phyloP scores from a whole-genome alignment of 2,113 vertebrate species.

The Nesogale talazaci region DNA sequence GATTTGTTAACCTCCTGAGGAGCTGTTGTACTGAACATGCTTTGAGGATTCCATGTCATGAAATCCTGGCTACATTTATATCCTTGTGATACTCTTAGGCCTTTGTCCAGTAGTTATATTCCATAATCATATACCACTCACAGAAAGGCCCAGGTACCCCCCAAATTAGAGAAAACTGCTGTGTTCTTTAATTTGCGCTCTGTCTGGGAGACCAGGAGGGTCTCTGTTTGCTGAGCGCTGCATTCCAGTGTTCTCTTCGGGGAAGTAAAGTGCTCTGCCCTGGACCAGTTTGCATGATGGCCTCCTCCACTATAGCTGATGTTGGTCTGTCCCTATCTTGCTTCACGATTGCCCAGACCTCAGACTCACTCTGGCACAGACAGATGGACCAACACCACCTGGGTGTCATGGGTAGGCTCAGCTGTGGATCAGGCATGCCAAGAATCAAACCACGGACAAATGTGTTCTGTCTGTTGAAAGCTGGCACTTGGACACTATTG shows the following conservation, averaged over 20 bases:
- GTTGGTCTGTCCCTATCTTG: neutral
- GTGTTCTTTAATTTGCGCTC: neutral
- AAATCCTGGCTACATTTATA: neutral
- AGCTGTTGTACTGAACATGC: neutral
- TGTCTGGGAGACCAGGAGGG: neutral
- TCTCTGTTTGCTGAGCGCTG: neutral
- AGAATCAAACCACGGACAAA: constrained; percentile 49
- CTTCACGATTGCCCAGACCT: constrained; percentile 6
- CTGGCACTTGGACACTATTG: neutral
- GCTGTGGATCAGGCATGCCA: constrained; percentile 62
- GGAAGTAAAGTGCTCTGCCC: neutral
- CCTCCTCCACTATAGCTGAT: neutral
- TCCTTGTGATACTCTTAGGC: neutral
- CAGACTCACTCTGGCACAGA: constrained; percentile 61
- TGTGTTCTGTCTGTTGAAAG: constrained; percentile 43
- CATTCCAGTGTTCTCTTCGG: neutral
- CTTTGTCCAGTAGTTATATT: neutral
- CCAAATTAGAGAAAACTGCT: neutral
- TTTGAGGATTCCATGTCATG: neutral
- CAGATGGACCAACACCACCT: constrained; percentile 56
- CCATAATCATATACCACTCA: neutral
- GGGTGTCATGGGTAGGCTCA: constrained; percentile 64
- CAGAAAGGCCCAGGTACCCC: neutral
- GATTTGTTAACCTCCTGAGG: neutral
- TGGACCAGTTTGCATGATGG: neutral